Evolutionary conservation across 2,888 invertebrate genomes (phyloP).

Genomic region (Poecilobothrus nobilitatus): DNA sequence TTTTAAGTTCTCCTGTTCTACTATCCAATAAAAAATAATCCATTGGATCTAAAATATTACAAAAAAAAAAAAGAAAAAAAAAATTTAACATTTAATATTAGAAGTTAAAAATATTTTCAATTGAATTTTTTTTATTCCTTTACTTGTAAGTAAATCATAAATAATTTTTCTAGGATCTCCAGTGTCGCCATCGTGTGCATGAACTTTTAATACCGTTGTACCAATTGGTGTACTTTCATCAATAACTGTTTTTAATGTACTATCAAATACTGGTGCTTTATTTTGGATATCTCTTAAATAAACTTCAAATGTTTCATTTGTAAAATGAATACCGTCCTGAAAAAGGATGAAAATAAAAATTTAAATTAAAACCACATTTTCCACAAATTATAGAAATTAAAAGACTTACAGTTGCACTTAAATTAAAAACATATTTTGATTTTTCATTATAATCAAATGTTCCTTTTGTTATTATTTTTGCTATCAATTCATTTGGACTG

Average conservation of each 20-base stretch:
- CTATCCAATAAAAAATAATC: conserved; percentile 78
- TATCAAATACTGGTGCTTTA: conserved; percentile 74
- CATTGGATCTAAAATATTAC: conserved; percentile 59
- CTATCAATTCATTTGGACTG: conserved; percentile 58
- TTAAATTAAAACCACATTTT: too few relatives aligned
- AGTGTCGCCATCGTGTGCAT: conserved; percentile 76
- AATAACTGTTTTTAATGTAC: conserved; percentile 68
- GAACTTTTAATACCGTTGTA: conserved; percentile 66
- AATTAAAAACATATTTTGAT: conserved; percentile 66
- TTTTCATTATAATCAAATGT: conserved; percentile 68
- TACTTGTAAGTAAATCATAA: conserved; percentile 72
- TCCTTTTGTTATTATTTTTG: conserved; percentile 60
- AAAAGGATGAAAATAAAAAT: conserved; percentile 24
- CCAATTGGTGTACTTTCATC: conserved; percentile 78
- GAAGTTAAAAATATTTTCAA: not conserved
- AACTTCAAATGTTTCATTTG: conserved; percentile 64
- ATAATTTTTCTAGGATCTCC: conserved; percentile 71
- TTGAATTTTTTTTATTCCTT: conserved; percentile 31
- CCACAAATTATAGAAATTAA: conserved; percentile 21
- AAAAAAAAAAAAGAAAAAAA: not conserved
- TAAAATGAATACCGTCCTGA: conserved; percentile 73
- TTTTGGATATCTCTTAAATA: conserved; percentile 80
- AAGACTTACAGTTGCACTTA: conserved; percentile 61
- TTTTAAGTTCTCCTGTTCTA: conserved; percentile 68
- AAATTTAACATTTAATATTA: not conserved